Base-by-base conservation (phyloP, 2,113 vertebrate genomes). In the Phaethon lepturus region DNA sequence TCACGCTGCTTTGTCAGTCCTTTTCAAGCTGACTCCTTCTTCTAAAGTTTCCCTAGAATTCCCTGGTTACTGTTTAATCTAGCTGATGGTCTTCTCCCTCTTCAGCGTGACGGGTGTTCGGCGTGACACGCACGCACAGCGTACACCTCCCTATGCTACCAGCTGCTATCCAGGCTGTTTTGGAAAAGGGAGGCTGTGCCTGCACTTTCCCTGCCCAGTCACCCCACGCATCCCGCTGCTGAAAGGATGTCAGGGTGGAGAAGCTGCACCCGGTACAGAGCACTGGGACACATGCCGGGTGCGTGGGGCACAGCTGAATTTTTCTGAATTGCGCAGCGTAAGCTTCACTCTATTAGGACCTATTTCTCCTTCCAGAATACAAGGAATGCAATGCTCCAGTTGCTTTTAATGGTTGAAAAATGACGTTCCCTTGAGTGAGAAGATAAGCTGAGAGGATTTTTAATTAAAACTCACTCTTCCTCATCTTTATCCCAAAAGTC, bases 401-500 rank as follows among this genome's bases (percentile, higher is more conserved):
- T 94, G 63, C 59, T 88, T 67, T 81, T 68, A 95, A 90, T 81
- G 86, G 45, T 17, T 95, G 79, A 90, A 92, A 80, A 92, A 93
- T 71, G 68, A 6, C 0, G 0, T 67, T 81, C 94, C 68, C 94
- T 52, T 81, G 79, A 88, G 86, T 83, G 33, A 86, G 62, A 90
- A 94, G 90, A 94, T 92, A 93, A 96, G 88, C 79, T 16, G 76
- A 86, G 72, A 92, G 64, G 20, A 59, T 88, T 95, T 91, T 97
- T 96, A 95, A 95, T 97, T 97, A 95, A 93, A 91, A 91, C 23
- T 79, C 49, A 10, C 50, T 91, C 60, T 95, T 91, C 64, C 76
- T 89, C 88, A 78, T 81, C 64, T 85, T 85, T 95, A 78, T 91
- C 86, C 92, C 80, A 40, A 33, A 93, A 84, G 86, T 79, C 80